Evolutionary conservation across 1,140 invertebrate genomes (phyloP).

Genomic region (Drosophila pachea): DNA sequence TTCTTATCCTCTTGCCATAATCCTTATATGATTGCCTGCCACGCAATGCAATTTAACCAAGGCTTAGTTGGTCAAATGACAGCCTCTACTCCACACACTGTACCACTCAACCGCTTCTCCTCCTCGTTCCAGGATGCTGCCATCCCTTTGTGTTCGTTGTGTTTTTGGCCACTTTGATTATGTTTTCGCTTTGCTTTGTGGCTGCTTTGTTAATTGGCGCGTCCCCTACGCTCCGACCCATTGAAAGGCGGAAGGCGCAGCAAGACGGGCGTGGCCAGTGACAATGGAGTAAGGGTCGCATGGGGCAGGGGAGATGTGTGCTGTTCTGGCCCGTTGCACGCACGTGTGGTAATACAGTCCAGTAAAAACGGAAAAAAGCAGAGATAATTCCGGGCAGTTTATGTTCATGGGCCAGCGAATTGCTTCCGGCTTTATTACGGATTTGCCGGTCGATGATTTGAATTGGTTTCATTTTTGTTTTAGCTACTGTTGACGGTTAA

Average conservation of each 20-base stretch:
- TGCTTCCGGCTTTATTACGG: slow-evolving; percentile 27
- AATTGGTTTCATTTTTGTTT: slow-evolving; percentile 14
- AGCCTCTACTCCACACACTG: too few species aligned
- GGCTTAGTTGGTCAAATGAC: neutral
- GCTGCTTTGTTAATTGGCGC: slow-evolving; percentile 51
- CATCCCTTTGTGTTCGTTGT: slow-evolving; percentile 7
- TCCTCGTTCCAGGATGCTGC: slow-evolving; percentile 3
- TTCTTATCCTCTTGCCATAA: slow-evolving; percentile 33
- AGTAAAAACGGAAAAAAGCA: slow-evolving; percentile 15
- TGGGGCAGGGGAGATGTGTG: slow-evolving; percentile 2
- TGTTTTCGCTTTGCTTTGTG: slow-evolving; percentile 30
- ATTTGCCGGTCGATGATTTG: slow-evolving; percentile 26
- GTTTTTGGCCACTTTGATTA: slow-evolving; percentile 32
- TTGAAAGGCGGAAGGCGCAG: slow-evolving; percentile 1
- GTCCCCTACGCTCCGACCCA: slow-evolving; percentile 25
- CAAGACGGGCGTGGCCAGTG: neutral
- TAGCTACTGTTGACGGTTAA: too few species aligned
- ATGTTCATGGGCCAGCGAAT: slow-evolving; percentile 18
- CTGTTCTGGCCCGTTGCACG: slow-evolving; percentile 5
- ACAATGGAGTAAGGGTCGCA: neutral
- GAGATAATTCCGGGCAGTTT: slow-evolving; percentile 35
- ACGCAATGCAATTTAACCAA: slow-evolving; percentile 28
- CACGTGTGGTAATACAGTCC: slow-evolving; percentile 26
- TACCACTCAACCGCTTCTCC: neutral
- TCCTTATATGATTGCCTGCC: slow-evolving; percentile 37